These are phyloP conservation scores for Pangasius krempfi DNA, from an alignment of 2,797 vertebrate genomes.

Conservation along the genomic window DNA sequence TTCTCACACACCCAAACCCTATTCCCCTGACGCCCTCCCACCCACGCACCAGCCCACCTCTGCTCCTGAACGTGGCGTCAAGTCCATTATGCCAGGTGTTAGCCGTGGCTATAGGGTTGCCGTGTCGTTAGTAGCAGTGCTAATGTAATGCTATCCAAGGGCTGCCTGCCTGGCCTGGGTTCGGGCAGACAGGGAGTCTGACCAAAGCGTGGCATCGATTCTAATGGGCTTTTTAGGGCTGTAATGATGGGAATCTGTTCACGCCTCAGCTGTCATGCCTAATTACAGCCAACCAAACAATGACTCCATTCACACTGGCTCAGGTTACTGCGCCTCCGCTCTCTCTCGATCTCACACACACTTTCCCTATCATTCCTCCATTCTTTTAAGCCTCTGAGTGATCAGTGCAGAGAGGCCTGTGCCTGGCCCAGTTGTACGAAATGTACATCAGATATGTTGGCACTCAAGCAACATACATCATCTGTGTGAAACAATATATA, in stretches of 20 bases:
- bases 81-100: constrained; percentile 78
- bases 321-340: constrained; percentile 69
- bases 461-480: constrained; percentile 26
- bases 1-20: constrained; percentile 36
- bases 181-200: constrained; percentile 80
- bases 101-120: constrained; percentile 74
- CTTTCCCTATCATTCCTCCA: constrained; percentile 38
- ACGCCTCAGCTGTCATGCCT: constrained; percentile 82
- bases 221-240: constrained; percentile 83
- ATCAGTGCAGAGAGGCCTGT: constrained; percentile 15
- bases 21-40: constrained; percentile 38
- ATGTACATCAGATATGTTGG: constrained; percentile 44
- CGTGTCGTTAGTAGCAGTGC: constrained; percentile 70
- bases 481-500: constrained; percentile 26
- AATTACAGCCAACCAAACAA: constrained; percentile 82
- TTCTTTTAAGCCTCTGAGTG: constrained; percentile 42
- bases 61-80: constrained; percentile 70
- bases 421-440: constrained; percentile 39
- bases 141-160: constrained; percentile 77
- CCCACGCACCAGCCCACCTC: constrained; percentile 59
- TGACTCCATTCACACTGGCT: constrained; percentile 84
- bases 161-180: constrained; percentile 63
- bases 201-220: constrained; percentile 81
- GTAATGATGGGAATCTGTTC: constrained; percentile 87
- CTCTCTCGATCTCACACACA: constrained; percentile 33